Conservation (phyloP, 2,113 vertebrate species). For the Nipponia nippon region DNA sequence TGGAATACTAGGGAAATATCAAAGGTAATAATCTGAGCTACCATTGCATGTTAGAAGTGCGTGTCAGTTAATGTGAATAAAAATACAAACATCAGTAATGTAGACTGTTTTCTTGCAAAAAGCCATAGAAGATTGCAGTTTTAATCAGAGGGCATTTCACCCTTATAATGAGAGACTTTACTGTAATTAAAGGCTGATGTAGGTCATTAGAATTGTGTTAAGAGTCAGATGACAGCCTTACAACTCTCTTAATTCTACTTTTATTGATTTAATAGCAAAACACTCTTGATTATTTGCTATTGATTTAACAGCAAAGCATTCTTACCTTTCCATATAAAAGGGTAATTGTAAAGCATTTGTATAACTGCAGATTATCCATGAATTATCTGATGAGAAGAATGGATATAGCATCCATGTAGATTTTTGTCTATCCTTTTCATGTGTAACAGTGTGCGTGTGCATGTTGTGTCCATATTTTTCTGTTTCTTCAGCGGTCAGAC, state of each 20-base stretch:
- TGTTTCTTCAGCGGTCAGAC: neutral
- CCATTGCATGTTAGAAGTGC: neutral
- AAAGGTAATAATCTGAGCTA: neutral
- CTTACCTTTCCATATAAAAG: neutral
- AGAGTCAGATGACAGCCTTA: conserved; percentile 41
- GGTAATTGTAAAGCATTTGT: neutral
- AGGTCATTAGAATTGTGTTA: conserved; percentile 58
- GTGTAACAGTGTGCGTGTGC: neutral
- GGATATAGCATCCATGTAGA: neutral
- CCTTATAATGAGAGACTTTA: conserved; percentile 4
- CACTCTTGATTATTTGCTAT: conserved; percentile 33
- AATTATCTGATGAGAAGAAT: conserved; percentile 14
- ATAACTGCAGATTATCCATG: conserved; percentile 23
- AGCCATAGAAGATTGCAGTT: conserved; percentile 11
- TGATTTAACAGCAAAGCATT: conserved; percentile 31
- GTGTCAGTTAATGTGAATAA: neutral
- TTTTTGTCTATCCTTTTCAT: neutral
- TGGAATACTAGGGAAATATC: neutral
- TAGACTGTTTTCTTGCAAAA: neutral
- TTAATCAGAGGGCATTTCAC: conserved; percentile 51
- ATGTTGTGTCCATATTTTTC: neutral
- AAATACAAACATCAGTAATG: neutral
- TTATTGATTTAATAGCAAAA: conserved; percentile 43
- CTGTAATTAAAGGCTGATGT: conserved; percentile 58
- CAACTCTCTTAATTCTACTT: conserved; percentile 54